Conservation (phyloP, 2,888 invertebrate species). For the Diarsia rubi region DNA sequence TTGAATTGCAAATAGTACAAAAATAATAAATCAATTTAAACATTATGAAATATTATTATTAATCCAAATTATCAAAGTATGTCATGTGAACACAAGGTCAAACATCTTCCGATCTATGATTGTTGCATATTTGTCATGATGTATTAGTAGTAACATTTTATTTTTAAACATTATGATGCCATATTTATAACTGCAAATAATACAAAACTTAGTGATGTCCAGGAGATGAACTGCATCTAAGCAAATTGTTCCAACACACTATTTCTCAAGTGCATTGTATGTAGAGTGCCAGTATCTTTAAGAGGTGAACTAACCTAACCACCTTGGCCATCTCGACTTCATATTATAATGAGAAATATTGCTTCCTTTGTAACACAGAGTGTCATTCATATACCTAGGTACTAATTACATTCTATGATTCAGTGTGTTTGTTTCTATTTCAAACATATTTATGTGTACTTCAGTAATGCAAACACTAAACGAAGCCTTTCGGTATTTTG, state of each 20-base stretch:
- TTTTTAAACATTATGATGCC: neutral
- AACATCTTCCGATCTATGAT: conserved; percentile 30
- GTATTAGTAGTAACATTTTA: conserved; percentile 1
- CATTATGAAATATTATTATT: conserved; percentile 11
- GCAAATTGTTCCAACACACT: conserved; percentile 11
- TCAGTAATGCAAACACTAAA: conserved; percentile 15
- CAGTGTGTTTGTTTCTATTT: conserved; percentile 23
- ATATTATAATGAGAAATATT: conserved; percentile 51
- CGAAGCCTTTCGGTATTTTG: conserved; percentile 17
- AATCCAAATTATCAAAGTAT: conserved; percentile 48
- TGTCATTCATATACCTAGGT: conserved; percentile 14
- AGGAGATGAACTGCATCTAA: conserved; percentile 12
- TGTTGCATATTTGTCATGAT: conserved; percentile 8
- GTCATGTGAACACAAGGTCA: conserved; percentile 41
- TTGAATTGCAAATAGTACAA: conserved; percentile 1
- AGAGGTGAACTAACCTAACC: conserved; percentile 23
- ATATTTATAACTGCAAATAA: conserved; percentile 4
- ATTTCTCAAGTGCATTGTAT: conserved; percentile 37
- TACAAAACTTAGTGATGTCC: conserved; percentile 1
- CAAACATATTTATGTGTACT: conserved; percentile 19
- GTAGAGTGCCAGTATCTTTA: conserved; percentile 21
- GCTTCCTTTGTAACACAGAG: conserved; percentile 42
- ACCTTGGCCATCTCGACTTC: conserved; percentile 40
- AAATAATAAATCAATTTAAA: neutral
- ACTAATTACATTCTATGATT: conserved; percentile 36